Conservation (phyloP, 2,797 vertebrate genomes). For the Mergus octosetaceus region DNA sequence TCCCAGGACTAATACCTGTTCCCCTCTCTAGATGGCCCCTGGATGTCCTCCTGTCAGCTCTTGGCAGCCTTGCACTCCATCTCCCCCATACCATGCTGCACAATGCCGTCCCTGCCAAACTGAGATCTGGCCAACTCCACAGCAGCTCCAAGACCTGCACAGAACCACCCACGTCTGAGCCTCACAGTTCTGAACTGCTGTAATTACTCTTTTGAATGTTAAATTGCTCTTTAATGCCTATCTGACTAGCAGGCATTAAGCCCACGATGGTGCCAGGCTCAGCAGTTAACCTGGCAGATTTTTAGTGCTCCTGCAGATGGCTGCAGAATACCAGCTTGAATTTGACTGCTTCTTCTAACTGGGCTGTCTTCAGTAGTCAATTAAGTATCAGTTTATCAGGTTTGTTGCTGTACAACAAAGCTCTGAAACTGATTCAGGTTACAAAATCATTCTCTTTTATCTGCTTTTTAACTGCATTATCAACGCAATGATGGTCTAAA, state of each 20-base stretch:
- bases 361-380: not conserved
- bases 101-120: not conserved
- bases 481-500: not conserved
- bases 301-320: not conserved
- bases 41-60: not conserved
- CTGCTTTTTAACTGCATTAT: not conserved
- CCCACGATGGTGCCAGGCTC: not conserved
- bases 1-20: not conserved
- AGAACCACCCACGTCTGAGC: not conserved
- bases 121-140: not conserved
- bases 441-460: not conserved
- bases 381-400: not conserved
- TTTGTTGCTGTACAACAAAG: not conserved
- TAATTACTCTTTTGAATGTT: not conserved
- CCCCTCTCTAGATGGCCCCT: not conserved
- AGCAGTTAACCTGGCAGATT: not conserved
- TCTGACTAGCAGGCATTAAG: not conserved
- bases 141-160: not conserved
- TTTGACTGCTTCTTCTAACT: not conserved
- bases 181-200: not conserved
- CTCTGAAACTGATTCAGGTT: accelerated
- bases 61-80: not conserved
- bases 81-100: not conserved
- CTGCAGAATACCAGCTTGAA: not conserved
- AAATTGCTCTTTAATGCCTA: not conserved